These are phyloP conservation scores for Lasioglossum baleicum DNA, from an alignment of 1,140 invertebrate genomes.

Conservation along the genomic window DNA sequence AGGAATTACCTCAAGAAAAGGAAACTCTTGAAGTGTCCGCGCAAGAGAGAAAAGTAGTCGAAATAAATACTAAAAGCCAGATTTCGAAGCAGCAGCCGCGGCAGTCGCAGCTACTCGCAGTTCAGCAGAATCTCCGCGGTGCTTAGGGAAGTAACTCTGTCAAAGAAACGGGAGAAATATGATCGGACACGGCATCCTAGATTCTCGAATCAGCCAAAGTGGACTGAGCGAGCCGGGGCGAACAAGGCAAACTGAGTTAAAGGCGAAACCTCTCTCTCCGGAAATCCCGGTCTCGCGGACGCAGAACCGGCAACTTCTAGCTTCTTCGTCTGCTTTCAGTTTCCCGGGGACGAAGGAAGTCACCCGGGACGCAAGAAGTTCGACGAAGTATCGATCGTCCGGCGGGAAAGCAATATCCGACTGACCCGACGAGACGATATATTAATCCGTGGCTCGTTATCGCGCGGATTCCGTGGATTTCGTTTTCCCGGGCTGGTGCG, in stretches of 20 bases:
- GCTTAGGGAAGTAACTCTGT: neutral
- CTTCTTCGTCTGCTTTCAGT: neutral
- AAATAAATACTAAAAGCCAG: too few relatives aligned
- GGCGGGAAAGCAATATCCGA: slow-evolving; percentile 32
- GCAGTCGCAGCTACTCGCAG: neutral
- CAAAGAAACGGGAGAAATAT: neutral
- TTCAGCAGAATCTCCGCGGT: neutral
- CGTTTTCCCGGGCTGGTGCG: slow-evolving; percentile 18
- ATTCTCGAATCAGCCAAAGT: neutral
- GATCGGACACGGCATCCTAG: neutral
- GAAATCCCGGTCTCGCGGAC: neutral
- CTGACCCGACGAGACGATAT: slow-evolving; percentile 33
- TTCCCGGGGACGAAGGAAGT: slow-evolving; percentile 23
- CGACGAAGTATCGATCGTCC: slow-evolving; percentile 39
- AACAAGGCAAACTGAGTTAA: neutral
- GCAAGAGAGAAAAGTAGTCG: too few relatives aligned
- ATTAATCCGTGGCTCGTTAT: slow-evolving; percentile 41
- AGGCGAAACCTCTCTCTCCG: neutral
- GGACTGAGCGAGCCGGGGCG: neutral
- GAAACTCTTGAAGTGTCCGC: too few relatives aligned
- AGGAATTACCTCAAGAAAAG: too few relatives aligned
- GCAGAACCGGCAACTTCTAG: neutral
- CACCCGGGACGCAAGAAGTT: slow-evolving; percentile 31
- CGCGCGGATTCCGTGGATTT: slow-evolving; percentile 30
- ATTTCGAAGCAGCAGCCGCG: too few relatives aligned